Evolutionary conservation across 2,888 invertebrate species (phyloP).

Genomic region (Drosophila greeni): DNA sequence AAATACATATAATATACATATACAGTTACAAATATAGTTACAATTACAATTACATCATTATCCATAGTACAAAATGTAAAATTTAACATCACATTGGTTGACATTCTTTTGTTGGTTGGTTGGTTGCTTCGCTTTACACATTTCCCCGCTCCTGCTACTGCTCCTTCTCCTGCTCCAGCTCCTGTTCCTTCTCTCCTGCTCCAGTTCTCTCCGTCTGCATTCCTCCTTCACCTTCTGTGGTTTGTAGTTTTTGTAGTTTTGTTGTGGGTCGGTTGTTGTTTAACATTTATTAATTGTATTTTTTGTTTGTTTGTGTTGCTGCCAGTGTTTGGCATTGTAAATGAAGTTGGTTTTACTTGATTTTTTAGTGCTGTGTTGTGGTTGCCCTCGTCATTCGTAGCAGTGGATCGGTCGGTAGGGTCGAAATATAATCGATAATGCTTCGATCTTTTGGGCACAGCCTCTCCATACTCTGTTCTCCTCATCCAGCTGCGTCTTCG

Average conservation of each 20-base stretch:
- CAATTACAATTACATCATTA: slow-evolving; percentile 67
- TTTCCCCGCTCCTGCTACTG: slow-evolving; percentile 5
- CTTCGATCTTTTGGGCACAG: slow-evolving; percentile 27
- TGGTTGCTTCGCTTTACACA: slow-evolving; percentile 70
- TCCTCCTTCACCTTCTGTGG: slow-evolving; percentile 18
- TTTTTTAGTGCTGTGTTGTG: slow-evolving; percentile 41
- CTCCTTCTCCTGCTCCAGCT: not conserved
- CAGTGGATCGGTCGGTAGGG: slow-evolving; percentile 46
- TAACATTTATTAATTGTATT: slow-evolving; percentile 33
- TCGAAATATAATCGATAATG: slow-evolving; percentile 29
- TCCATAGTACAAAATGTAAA: slow-evolving; percentile 73
- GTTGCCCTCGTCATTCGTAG: slow-evolving; percentile 35
- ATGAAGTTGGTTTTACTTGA: slow-evolving; percentile 47
- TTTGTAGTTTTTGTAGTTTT: slow-evolving; percentile 35
- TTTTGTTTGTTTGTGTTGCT: slow-evolving; percentile 12
- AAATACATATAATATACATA: slow-evolving; percentile 70
- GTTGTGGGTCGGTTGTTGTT: slow-evolving; percentile 66
- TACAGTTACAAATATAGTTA: slow-evolving; percentile 65
- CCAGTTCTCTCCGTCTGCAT: slow-evolving; percentile 5
- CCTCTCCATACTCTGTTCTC: slow-evolving; percentile 4
- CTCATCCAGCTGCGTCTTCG: slow-evolving; percentile 8
- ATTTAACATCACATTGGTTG: slow-evolving; percentile 73
- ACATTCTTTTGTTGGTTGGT: slow-evolving; percentile 74
- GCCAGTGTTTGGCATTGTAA: slow-evolving; percentile 45
- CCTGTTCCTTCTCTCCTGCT: not conserved